These are phyloP conservation scores for Rhinatrema bivittatum DNA, from an alignment of 2,797 vertebrate genomes.

Conservation along the genomic window DNA sequence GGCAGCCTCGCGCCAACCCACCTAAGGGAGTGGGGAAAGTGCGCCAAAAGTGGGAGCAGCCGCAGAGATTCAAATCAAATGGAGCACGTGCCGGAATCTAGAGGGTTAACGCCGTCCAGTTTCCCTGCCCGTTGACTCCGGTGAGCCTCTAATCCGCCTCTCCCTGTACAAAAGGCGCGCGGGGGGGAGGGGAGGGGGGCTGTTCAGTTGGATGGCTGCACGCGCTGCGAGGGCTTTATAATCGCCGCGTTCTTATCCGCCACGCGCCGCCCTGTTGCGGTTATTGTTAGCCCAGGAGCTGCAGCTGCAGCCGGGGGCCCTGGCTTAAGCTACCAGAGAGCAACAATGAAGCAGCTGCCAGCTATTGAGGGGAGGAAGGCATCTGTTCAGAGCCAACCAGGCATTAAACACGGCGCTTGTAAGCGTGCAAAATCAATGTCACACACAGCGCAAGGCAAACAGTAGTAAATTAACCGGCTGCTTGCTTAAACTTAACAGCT, in stretches of 20 bases:
- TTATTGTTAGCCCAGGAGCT: constrained; percentile 66
- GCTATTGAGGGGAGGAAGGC: constrained; percentile 55
- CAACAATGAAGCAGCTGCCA: constrained; percentile 78
- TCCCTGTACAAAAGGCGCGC: no score
- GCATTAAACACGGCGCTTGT: constrained; percentile 54
- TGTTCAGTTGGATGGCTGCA: constrained; percentile 46
- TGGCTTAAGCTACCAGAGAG: constrained; percentile 54
- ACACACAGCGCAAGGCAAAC: constrained; percentile 39
- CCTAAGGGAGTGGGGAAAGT: not conserved
- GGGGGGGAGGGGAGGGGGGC: not conserved
- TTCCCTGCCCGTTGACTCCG: no score
- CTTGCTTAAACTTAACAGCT: constrained; percentile 17
- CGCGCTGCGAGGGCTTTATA: constrained; percentile 53
- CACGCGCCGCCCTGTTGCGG: constrained; percentile 64
- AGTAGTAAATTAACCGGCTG: constrained; percentile 27
- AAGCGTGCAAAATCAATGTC: constrained; percentile 55
- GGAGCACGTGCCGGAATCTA: no score
- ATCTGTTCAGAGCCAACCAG: constrained; percentile 66
- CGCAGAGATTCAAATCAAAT: rapidly evolving
- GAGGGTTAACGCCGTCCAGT: no score
- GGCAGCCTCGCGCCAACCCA: no score
- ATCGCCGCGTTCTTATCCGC: constrained; percentile 67
- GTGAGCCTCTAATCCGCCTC: no score
- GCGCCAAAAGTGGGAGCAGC: no score
- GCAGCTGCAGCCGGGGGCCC: constrained; percentile 29